Evolutionary conservation across 2,113 vertebrate genomes (phyloP).

Genomic region (Neopipo cinnamomea): DNA sequence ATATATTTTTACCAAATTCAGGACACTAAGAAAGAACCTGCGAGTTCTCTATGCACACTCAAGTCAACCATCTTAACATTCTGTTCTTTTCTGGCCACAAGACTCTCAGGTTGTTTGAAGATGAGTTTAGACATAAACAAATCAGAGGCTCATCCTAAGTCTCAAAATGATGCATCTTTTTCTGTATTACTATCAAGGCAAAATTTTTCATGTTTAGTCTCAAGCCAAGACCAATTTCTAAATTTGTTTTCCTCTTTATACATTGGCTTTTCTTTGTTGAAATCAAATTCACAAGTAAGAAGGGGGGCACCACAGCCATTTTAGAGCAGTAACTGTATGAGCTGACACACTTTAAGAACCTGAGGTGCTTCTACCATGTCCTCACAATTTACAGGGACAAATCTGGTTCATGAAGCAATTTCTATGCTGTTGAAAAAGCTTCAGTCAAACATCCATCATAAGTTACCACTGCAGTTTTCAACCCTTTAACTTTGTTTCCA

Average conservation of each 20-base stretch:
- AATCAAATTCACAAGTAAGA: background rate
- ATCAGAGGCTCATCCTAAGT: background rate
- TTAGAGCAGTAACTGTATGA: background rate
- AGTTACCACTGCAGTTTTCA: background rate
- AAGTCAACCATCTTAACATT: background rate
- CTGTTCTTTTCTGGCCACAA: background rate
- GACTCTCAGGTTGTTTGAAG: background rate
- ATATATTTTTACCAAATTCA: background rate
- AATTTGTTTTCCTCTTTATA: background rate
- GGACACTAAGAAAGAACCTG: background rate
- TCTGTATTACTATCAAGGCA: background rate
- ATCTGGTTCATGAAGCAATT: background rate
- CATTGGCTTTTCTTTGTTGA: background rate
- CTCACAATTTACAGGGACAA: background rate
- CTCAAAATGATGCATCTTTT: background rate
- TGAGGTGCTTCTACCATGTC: rapidly evolving
- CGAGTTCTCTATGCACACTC: background rate
- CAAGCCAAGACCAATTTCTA: background rate
- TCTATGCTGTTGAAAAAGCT: background rate
- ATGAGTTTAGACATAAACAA: background rate
- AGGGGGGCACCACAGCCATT: background rate
- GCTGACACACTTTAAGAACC: background rate
- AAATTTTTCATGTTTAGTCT: background rate
- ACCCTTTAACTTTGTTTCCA: background rate
- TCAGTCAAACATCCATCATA: background rate